Conservation (phyloP, 2,888 invertebrate species). For the Syrista parreyssii region DNA sequence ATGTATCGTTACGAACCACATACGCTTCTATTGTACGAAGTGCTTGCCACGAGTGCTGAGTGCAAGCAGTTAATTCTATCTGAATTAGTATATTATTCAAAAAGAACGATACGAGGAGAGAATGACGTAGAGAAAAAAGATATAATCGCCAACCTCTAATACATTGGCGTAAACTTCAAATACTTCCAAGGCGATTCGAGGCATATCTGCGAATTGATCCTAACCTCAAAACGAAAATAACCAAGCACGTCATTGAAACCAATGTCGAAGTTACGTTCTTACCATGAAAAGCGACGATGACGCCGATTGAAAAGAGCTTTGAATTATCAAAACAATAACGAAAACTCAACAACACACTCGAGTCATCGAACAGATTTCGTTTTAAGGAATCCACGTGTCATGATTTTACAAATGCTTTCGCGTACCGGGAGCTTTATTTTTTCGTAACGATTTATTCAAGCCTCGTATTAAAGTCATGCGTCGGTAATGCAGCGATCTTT, state of each 20-base stretch:
- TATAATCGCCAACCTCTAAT: not conserved
- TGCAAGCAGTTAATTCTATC: constrained; percentile 30
- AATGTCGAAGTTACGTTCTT: not conserved
- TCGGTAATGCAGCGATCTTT: not conserved
- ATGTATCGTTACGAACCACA: constrained; percentile 48
- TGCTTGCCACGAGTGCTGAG: constrained; percentile 42
- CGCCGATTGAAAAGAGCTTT: too few species aligned
- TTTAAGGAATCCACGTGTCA: not conserved
- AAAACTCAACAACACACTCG: not conserved
- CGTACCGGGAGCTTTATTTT: not conserved
- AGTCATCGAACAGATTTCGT: not conserved
- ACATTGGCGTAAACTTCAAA: not conserved
- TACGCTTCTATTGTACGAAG: constrained; percentile 54
- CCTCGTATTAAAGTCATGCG: not conserved
- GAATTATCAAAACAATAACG: not conserved
- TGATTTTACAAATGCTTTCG: not conserved
- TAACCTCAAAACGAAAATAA: not conserved
- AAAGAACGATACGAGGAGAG: constrained; percentile 1
- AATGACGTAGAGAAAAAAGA: not conserved
- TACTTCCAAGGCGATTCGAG: not conserved
- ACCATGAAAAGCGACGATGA: not conserved
- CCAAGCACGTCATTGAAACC: not conserved
- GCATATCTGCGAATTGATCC: not conserved
- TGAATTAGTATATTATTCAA: not conserved
- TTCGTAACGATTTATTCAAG: not conserved